phyloP scores from a whole-genome alignment of 2,797 vertebrate species.

The Epinephelus awoara region DNA sequence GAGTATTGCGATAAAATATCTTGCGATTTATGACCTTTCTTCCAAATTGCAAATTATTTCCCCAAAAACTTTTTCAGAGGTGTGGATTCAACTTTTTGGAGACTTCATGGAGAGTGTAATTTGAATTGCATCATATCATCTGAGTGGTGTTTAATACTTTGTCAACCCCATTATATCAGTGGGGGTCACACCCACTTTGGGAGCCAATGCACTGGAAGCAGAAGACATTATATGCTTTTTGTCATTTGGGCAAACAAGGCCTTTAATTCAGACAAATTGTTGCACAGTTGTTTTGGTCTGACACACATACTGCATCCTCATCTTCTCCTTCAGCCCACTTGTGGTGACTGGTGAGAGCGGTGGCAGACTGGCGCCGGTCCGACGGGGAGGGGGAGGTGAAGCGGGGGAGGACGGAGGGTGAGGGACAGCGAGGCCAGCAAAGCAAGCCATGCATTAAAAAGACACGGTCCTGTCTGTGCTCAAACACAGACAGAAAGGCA shows the following conservation, averaged over 20 bases:
- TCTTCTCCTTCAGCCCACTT: slow-evolving; percentile 9
- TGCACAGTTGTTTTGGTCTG: neutral
- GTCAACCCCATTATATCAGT: neutral
- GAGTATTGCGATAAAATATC: too few species aligned
- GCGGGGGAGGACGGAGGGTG: neutral
- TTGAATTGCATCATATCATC: neutral
- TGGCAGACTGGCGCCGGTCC: slow-evolving; percentile 16
- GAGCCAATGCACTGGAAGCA: neutral
- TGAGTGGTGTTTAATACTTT: slow-evolving; percentile 8
- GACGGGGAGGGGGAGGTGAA: neutral
- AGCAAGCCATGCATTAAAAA: slow-evolving; percentile 49
- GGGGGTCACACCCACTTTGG: neutral
- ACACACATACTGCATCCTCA: neutral
- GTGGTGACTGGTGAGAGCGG: slow-evolving; percentile 17
- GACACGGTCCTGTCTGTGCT: slow-evolving; percentile 29
- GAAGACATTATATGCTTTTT: neutral
- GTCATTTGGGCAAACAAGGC: neutral
- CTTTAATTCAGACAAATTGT: neutral
- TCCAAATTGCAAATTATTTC: too few species aligned
- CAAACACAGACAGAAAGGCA: slow-evolving; percentile 27
- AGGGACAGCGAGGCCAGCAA: neutral
- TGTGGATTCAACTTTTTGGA: neutral
- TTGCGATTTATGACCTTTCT: too few species aligned
- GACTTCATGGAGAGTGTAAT: neutral
- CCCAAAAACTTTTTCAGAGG: too few species aligned